Conservation (phyloP, 37 sponge, comb jelly and placozoan species). For the Halichondria panicea region DNA sequence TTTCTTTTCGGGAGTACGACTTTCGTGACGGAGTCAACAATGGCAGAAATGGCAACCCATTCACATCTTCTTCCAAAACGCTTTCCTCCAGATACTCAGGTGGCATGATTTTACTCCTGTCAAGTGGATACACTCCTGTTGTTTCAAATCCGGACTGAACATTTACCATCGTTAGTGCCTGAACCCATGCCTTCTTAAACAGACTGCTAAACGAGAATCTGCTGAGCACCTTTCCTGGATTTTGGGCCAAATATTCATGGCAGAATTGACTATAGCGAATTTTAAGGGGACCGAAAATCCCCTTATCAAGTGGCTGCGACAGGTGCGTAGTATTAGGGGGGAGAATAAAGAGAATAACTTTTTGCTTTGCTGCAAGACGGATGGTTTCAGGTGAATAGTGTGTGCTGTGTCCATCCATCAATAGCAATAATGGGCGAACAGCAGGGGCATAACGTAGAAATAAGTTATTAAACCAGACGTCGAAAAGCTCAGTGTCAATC, state of each 20-base stretch:
- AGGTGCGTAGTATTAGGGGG: conserved; percentile 58
- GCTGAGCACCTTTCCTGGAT: conserved; percentile 42
- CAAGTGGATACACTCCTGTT: conserved; percentile 38
- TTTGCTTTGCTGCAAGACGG: conserved; percentile 16
- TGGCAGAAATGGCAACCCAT: neutral
- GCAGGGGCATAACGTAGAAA: conserved; percentile 46
- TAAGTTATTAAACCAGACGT: conserved; percentile 47
- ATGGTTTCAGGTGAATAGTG: conserved; percentile 28
- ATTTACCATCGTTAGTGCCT: conserved; percentile 45
- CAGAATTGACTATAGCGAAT: conserved; percentile 26
- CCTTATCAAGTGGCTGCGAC: conserved; percentile 48
- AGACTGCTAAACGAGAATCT: conserved; percentile 26
- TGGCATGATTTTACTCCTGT: conserved; percentile 5
- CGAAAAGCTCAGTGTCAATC: conserved; percentile 34
- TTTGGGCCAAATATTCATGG: conserved; percentile 12
- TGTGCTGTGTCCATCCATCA: conserved; percentile 52
- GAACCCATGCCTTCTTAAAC: conserved; percentile 30
- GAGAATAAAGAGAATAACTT: conserved; percentile 30
- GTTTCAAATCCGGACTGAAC: conserved; percentile 23
- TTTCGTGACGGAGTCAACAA: neutral
- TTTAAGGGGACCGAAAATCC: conserved; percentile 40
- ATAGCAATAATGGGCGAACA: conserved; percentile 32
- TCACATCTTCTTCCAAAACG: neutral
- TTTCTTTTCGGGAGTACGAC: too few species aligned
- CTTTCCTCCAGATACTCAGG: neutral